Evolutionary conservation across 1,140 invertebrate species (phyloP).

Genomic region (Bombus confusus): DNA sequence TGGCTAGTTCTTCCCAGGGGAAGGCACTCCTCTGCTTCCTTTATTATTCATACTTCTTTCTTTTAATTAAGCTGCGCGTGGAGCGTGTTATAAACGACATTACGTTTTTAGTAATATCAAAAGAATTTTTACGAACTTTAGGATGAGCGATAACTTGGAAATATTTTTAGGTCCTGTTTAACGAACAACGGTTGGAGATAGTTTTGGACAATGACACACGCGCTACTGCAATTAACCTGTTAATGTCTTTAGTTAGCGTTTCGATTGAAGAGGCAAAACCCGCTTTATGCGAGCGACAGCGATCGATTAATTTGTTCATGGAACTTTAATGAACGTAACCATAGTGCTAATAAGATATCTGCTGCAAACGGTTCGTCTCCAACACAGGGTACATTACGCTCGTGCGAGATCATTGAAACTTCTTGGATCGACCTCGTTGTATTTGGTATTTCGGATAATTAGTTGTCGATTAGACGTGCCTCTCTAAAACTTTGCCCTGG

Average conservation of each 20-base stretch:
- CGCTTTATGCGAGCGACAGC: slow-evolving; percentile 4
- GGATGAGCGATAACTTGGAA: too few species aligned
- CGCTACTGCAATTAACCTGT: slow-evolving; percentile 2
- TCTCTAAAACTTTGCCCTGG: background rate
- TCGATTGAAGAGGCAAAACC: background rate
- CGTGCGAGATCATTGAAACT: slow-evolving; percentile 21
- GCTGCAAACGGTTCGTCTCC: background rate
- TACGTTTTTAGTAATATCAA: background rate
- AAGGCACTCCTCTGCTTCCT: background rate
- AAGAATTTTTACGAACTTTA: background rate
- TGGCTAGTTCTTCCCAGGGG: too few species aligned
- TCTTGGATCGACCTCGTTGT: background rate
- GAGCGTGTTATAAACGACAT: background rate
- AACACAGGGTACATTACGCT: background rate
- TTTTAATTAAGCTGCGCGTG: slow-evolving; percentile 10
- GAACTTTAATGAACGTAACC: slow-evolving; percentile 40
- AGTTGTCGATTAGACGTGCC: slow-evolving; percentile 39
- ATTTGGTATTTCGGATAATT: slow-evolving; percentile 42
- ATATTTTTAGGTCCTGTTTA: background rate
- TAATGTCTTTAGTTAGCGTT: background rate
- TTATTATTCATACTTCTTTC: background rate
- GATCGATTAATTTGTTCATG: slow-evolving; percentile 34
- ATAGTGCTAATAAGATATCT: slow-evolving; percentile 23
- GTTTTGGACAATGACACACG: background rate
- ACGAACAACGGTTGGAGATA: background rate